A percentile compares a stretch with the other conserved stretches of the same genome.
Evolutionary conservation across 2,797 vertebrate genomes (phyloP).

Genomic region (Emys orbicularis): DNA sequence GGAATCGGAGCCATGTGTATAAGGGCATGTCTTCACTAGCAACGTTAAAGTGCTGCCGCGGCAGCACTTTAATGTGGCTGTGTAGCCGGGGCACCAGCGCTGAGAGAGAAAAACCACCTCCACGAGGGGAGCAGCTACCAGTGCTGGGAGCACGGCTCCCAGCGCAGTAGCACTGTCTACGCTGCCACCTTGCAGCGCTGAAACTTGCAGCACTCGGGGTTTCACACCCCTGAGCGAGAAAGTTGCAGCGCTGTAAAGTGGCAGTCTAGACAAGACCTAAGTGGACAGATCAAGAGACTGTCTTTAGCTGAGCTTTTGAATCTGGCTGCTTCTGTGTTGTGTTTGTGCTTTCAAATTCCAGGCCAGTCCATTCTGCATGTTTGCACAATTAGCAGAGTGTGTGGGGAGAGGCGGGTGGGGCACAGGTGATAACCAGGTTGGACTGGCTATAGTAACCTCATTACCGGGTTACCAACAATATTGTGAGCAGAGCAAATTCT

Average conservation of each 20-base stretch:
- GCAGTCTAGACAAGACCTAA: too few relatives aligned
- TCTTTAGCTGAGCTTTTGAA: neutral
- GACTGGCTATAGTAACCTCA: accelerated
- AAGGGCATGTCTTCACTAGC: neutral
- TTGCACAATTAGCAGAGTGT: neutral
- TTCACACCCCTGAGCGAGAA: too few relatives aligned
- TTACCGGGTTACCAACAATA: neutral
- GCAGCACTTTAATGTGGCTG: too few relatives aligned
- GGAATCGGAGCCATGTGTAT: neutral
- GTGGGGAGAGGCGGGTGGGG: neutral
- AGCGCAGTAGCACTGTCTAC: too few relatives aligned
- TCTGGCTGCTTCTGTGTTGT: neutral
- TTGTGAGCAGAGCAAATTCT: neutral
- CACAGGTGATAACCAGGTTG: neutral
- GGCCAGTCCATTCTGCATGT: neutral
- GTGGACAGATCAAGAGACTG: accelerated
- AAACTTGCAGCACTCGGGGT: too few relatives aligned
- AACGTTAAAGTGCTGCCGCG: too few relatives aligned
- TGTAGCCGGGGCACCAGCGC: accelerated
- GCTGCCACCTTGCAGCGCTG: too few relatives aligned
- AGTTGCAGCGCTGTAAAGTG: too few relatives aligned
- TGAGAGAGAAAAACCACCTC: too few relatives aligned
- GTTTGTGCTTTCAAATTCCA: neutral
- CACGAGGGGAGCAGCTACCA: too few relatives aligned
- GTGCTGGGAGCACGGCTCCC: too few relatives aligned